Base-by-base conservation (phyloP, 2,888 invertebrate genomes). In the Ectemnius cavifrons region DNA sequence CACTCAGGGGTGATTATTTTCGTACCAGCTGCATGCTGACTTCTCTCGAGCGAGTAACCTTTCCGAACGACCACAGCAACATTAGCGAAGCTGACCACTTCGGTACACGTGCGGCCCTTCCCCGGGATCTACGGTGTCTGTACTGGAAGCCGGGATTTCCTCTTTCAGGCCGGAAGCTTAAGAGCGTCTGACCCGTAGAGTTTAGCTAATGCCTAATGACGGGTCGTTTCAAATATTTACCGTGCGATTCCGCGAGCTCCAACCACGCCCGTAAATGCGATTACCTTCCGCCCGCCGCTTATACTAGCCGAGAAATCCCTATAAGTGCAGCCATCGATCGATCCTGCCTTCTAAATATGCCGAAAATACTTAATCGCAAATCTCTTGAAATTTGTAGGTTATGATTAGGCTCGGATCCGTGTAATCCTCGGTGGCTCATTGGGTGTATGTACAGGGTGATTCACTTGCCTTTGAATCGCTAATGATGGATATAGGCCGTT, bases 141-240 rank as follows among this genome's bases (percentile, higher is more conserved):
- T 76, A 70, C 73, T 71, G 67, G 69, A 78, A 72, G 65, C 73
- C 69, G 79, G 84, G 84, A 84, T 84, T 84, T 84, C 81, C 79
- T 83, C 67, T 75, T 73, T 64, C 71, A 75, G 75, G 66, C 79
- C 81, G 79, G 82, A 80, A 79, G 82, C 83, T 84, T 83, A 82
- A 84, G 80, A 80, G 78, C 72, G 78, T 79, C 64, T 71, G 69
- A 47, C 73, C 63, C 67, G 68, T 52, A 73, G 78, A 79, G 81
- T 82, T 84, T 80, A 79, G 81, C 73, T 85, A 80, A 82, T 82
- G 82, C 81, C 79, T 84, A 85, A 85, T 82, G 85, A 82, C 82
- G 85, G 78, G 80, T 83, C 81, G 84, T 85, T 84, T 79, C 77
- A 82, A 85, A 85, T 85, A 85, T 85, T 85, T 85, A 85, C 83